A percentile compares a stretch with the other conserved stretches of the same genome.
Evolutionary conservation across 2,113 vertebrate species (phyloP).

Genomic region (Calidris pygmaea): DNA sequence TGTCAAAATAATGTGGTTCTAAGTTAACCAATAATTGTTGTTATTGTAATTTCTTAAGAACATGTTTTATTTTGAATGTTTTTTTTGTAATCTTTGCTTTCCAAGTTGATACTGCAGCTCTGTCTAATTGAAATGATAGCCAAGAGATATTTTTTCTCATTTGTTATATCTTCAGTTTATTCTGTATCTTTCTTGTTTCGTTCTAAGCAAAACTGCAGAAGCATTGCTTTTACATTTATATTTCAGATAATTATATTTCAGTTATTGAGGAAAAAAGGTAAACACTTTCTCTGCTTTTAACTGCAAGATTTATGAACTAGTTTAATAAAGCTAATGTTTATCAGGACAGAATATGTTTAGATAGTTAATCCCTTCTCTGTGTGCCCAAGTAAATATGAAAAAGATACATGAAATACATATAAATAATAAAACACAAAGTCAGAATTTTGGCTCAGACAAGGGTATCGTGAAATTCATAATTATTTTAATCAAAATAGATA

Average conservation of each 20-base stretch:
- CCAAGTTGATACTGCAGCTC: neutral
- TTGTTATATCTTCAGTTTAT: neutral
- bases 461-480: neutral
- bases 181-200: neutral
- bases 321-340: neutral
- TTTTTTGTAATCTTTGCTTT: neutral
- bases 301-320: neutral
- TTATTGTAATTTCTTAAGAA: neutral
- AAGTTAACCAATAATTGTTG: neutral
- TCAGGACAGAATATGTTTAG: neutral
- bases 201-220: neutral
- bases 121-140: neutral
- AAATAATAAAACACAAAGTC: neutral
- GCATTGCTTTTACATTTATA: neutral
- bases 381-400: neutral
- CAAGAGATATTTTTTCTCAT: neutral
- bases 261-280: neutral
- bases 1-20: neutral
- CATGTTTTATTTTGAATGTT: neutral
- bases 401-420: neutral
- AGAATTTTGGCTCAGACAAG: neutral
- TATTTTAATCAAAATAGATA: neutral
- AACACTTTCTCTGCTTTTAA: neutral
- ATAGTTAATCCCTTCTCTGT: neutral
- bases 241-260: neutral